Percentiles rank a stretch among this genome's conserved stretches.
These are phyloP conservation scores for Sminthurinus signatus DNA, from an alignment of 1,140 invertebrate genomes.

Conservation along the genomic window DNA sequence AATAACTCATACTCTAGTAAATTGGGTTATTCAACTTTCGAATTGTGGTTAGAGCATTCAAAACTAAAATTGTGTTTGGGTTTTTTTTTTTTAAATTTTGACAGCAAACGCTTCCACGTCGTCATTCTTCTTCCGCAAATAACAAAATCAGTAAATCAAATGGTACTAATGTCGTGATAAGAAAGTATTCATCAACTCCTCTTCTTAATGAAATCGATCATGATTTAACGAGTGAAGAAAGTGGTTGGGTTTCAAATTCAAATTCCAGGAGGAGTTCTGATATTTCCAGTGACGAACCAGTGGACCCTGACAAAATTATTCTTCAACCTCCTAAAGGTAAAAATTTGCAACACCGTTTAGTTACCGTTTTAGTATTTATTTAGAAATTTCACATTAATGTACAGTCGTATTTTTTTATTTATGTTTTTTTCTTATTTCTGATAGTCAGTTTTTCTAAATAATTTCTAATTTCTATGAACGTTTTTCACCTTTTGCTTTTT, in stretches of 20 bases:
- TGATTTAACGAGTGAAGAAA: slow-evolving; percentile 19
- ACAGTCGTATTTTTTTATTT: no score
- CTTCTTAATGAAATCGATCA: slow-evolving; percentile 24
- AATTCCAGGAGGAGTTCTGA: slow-evolving; percentile 19
- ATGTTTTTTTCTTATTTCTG: no score
- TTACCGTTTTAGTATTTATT: no score
- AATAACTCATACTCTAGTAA: no score
- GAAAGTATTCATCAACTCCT: slow-evolving; percentile 38
- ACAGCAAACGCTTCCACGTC: slow-evolving; percentile 13
- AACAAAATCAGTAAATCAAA: slow-evolving; percentile 4
- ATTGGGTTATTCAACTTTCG: no score
- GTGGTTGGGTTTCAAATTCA: slow-evolving; percentile 19
- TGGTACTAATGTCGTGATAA: slow-evolving; percentile 15
- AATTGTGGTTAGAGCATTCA: no score
- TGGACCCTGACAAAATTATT: slow-evolving; percentile 19
- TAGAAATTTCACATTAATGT: no score
- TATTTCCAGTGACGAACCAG: slow-evolving; percentile 22
- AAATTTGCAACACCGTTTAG: neutral
- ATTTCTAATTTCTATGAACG: no score
- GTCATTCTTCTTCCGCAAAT: slow-evolving; percentile 14
- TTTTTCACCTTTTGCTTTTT: no score
- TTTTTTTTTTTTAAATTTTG: neutral
- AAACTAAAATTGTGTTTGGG: no score
- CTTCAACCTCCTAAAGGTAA: slow-evolving; percentile 19
- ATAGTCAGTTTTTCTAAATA: no score